Evolutionary conservation across 2,797 vertebrate species (phyloP).

Genomic region (Neopelma chrysocephalum): DNA sequence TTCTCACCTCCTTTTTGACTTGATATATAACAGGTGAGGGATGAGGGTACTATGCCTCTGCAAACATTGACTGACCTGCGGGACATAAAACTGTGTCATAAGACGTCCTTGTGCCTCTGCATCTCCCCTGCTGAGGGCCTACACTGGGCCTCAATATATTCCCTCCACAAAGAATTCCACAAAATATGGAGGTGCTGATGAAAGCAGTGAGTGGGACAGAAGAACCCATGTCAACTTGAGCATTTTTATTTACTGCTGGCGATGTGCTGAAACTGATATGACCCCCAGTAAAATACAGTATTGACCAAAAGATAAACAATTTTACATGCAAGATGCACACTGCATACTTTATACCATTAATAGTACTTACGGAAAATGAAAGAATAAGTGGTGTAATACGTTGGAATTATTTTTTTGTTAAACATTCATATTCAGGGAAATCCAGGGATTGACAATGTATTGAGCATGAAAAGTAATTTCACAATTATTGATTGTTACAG

Average conservation of each 20-base stretch:
- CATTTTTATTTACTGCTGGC: background rate
- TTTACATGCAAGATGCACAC: slow-evolving; percentile 10
- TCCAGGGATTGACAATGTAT: background rate
- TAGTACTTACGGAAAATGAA: background rate
- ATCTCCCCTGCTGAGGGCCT: background rate
- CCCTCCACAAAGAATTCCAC: background rate
- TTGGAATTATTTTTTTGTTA: background rate
- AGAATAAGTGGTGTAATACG: background rate
- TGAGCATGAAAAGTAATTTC: slow-evolving; percentile 35
- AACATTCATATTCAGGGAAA: slow-evolving; percentile 27
- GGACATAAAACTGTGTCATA: background rate
- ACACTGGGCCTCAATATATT: background rate
- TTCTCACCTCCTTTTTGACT: background rate
- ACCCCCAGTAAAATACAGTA: slow-evolving; percentile 18
- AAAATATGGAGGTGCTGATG: background rate
- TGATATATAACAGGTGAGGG: accelerated
- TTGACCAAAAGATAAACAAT: slow-evolving; percentile 52
- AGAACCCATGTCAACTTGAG: background rate
- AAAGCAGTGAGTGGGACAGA: background rate
- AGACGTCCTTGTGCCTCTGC: background rate
- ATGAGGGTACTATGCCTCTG: background rate
- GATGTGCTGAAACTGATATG: background rate
- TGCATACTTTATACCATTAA: slow-evolving; percentile 23
- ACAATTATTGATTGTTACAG: slow-evolving; percentile 48
- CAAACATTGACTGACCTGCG: accelerated